Base-by-base conservation (phyloP, 2,888 invertebrate species). In the Chrysodeixis includens region DNA sequence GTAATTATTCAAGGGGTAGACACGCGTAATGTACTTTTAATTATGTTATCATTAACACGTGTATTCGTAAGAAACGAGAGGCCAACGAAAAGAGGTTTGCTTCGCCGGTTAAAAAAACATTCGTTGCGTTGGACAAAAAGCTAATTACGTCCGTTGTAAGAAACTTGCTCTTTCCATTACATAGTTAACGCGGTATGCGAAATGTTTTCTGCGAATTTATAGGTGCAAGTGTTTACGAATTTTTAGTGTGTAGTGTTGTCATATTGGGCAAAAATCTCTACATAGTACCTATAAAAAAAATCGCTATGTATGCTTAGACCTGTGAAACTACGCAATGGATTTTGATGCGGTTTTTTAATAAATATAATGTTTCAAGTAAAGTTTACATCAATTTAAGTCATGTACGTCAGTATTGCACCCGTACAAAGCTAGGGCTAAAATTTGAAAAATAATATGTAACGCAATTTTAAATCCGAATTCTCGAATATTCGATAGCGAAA, bases 1-100 rank as follows among this genome's bases (percentile, higher is more conserved):
- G 79, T 79, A 84, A 85, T 83, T 83, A 82, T 78, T 57, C 63
- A 18, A 67, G 54, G 63, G 73, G 56, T 51, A 70, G 63, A 75
- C 69, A 64, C 58, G 69, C 64, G 62, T 72, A 75, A 83, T 76
- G 78, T 79, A 63, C 69, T 78, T 78, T 82, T 82, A 81, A 84
- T 83, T 83, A 70, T 75, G 57, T 74, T 74, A 72, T 79, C 63
- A 70, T 75, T 75, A 72, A 75, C 54, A 66, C 69, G 74, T 73
- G 63, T 69, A 63, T 51, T 62, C 46, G 32, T 74, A 74, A 75
- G 74, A 74, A 75, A 74, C 66, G 66, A 62, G n/a, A 35, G 35
- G 35, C 35, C 14, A 66, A 58, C 69, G 62, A 32, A 66, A 71
- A 73, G 60, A 67, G 73, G 59, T 69, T 32, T 53, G 74, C 32